Conservation (phyloP, 2,888 invertebrate genomes). For the Rhingia rostrata region DNA sequence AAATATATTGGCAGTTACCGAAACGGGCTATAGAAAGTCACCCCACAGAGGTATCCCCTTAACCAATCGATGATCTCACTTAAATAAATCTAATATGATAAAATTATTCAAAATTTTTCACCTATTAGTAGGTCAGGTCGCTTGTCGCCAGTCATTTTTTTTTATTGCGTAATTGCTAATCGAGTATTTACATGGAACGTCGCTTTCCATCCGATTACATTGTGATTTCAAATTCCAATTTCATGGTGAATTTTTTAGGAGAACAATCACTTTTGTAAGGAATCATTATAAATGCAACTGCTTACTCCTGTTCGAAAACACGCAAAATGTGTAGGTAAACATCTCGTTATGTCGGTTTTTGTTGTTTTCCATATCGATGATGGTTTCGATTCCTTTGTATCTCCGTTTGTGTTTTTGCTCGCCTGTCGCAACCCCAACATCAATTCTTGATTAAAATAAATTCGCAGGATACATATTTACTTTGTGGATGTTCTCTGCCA, state of each 20-base stretch:
- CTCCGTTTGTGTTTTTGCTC: not conserved
- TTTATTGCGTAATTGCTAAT: not conserved
- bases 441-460: not conserved
- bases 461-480: constrained; percentile 7
- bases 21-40: too few species aligned
- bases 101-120: too few species aligned
- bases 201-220: not conserved
- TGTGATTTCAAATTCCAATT: not conserved
- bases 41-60: too few species aligned
- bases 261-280: not conserved
- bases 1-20: too few species aligned
- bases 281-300: constrained; percentile 6
- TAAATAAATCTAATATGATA: too few species aligned
- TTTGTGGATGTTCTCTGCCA: not conserved
- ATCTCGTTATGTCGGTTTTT: not conserved
- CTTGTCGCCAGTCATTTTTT: not conserved
- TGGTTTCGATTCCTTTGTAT: not conserved
- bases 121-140: not conserved
- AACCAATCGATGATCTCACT: too few species aligned
- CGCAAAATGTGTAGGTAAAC: not conserved
- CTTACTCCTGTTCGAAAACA: not conserved
- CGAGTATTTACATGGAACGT: not conserved
- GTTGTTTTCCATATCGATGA: not conserved
- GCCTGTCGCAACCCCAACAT: not conserved
- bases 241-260: not conserved